These are phyloP conservation scores for Meloe dianella DNA, from an alignment of 2,888 invertebrate species.

Conservation along the genomic window DNA sequence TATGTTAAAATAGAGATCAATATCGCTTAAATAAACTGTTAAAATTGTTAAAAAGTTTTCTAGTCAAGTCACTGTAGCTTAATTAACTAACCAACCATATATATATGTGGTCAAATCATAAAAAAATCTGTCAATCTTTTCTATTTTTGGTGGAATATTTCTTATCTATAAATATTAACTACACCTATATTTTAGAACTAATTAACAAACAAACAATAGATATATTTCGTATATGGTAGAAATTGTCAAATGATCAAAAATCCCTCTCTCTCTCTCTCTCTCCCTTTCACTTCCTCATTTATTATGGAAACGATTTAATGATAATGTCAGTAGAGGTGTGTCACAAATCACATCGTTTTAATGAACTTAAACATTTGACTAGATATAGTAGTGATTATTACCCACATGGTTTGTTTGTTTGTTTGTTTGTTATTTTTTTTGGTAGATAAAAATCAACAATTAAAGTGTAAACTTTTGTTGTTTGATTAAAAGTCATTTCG, in stretches of 20 bases:
- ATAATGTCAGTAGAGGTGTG: constrained; percentile 8
- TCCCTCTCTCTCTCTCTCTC: no score
- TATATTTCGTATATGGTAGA: neutral
- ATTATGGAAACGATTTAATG: constrained; percentile 11
- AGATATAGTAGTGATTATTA: neutral
- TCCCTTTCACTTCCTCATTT: neutral
- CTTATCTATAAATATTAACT: no score
- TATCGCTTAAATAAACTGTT: constrained; percentile 17
- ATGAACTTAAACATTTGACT: constrained; percentile 8
- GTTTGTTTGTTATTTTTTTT: no score
- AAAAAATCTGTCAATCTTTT: neutral
- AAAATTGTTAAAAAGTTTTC: neutral
- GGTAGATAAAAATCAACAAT: neutral
- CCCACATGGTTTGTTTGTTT: neutral
- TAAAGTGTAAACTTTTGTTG: neutral
- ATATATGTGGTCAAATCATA: neutral
- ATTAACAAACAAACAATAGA: neutral
- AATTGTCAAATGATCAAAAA: neutral
- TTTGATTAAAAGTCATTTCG: neutral
- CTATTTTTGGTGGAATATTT: neutral
- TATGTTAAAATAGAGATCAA: constrained; percentile 12
- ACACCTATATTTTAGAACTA: neutral
- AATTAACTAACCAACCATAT: constrained; percentile 11
- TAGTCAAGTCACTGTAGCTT: constrained; percentile 18
- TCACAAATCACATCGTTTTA: constrained; percentile 9